Base-by-base conservation (phyloP, 1,140 invertebrate species). In the Aradophagus sp. region DNA sequence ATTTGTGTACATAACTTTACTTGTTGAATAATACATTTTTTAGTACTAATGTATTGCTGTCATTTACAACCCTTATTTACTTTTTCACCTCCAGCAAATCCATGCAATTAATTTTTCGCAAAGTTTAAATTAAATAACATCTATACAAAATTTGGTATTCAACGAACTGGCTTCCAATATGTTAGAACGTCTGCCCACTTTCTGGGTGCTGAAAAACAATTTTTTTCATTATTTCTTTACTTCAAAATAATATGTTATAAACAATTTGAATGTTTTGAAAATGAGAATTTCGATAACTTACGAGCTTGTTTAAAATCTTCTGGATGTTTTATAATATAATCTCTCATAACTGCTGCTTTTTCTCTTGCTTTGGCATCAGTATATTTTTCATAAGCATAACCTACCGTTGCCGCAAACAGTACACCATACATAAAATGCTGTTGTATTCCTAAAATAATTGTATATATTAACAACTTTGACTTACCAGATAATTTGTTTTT, bases 381-480 rank as follows among this genome's bases (percentile, higher is more conserved):
- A 78, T 2, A 84, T 41, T 42, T 73, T 15, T 5, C 27, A 36
- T 67, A 67, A 15, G 2, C 85, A 4, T 52, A 56, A 11, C 87
- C 84, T 2, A 77, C 2, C 7, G 39, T 65, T 10, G 65, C 77
- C 53, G 80, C 84, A 26, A 76, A 73, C 2, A 53, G 0, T 16
- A 14, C 32, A 7, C 38, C 47, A 11, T 11, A 62, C 1, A 55
- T 0, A 12, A 88, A 50, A 73, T 90, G 88, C 63, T 83, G 84
- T 48, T 91, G 90, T 13, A 91, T 79, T 55, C 90, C 91, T 92
- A n/a, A n/a, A n/a, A n/a, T n/a, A n/a, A n/a, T n/a, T n/a, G n/a
- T n/a, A n/a, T n/a, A n/a, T n/a, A n/a, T n/a, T n/a, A n/a, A n/a
- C n/a, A n/a, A n/a, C n/a, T n/a, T n/a, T n/a, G n/a, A n/a, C n/a